Conservation (phyloP, 1,140 invertebrate genomes). For the Scaptomyza montana region DNA sequence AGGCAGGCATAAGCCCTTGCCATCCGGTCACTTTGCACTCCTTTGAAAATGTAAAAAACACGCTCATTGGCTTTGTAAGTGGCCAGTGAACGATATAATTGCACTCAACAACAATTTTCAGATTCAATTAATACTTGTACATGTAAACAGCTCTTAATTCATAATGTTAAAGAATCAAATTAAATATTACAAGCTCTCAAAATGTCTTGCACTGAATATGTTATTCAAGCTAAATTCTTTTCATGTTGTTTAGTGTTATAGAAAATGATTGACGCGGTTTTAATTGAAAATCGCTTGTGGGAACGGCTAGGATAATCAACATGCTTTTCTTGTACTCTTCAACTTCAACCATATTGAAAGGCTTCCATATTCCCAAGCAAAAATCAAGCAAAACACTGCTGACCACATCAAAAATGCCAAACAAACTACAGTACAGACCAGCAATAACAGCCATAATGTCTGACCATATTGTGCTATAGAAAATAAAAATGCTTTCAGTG, state of each 20-base stretch:
- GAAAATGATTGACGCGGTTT: constrained; percentile 28
- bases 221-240: neutral
- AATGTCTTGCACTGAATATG: no score
- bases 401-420: constrained; percentile 22
- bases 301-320: constrained; percentile 3
- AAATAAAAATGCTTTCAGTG: constrained; percentile 73
- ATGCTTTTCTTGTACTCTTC: neutral
- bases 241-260: neutral
- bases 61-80: constrained; percentile 51
- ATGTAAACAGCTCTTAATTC: no score
- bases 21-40: constrained; percentile 30
- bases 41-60: constrained; percentile 59
- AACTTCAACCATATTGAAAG: constrained; percentile 7
- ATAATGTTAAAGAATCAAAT: no score
- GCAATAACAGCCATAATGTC: constrained; percentile 12
- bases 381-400: no score
- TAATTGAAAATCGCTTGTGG: constrained; percentile 41
- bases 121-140: neutral
- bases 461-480: neutral
- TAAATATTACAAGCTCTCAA: no score
- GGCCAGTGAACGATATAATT: constrained; percentile 57
- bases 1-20: constrained; percentile 36
- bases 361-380: no score
- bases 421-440: neutral
- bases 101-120: constrained; percentile 24